A percentile compares a stretch with the other conserved stretches of the same genome.
phyloP scores from a whole-genome alignment of 2,797 vertebrate genomes.

The Enteromius treurensis region DNA sequence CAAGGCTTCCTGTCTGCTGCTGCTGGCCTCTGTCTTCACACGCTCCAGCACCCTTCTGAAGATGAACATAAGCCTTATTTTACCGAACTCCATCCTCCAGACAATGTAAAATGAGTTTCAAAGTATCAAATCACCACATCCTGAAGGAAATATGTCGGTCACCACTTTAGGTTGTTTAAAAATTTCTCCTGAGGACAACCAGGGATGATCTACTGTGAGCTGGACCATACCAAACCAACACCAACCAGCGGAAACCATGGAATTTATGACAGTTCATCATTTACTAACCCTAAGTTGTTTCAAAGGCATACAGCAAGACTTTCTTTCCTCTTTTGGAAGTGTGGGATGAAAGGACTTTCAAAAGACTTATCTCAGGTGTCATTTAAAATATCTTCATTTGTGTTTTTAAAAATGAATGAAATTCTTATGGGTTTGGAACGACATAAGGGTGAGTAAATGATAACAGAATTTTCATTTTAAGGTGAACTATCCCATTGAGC shows the following conservation, averaged over 20 bases:
- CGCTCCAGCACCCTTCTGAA: slow-evolving; percentile 66
- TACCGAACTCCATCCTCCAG: slow-evolving; percentile 9
- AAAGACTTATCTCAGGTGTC: neutral
- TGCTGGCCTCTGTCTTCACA: slow-evolving; percentile 64
- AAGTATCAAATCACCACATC: neutral
- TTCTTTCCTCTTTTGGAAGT: neutral
- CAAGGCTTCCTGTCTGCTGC: slow-evolving; percentile 63
- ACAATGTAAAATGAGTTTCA: neutral
- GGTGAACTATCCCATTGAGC: neutral
- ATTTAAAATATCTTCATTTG: neutral
- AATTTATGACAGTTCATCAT: neutral
- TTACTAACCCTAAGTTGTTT: neutral
- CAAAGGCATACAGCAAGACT: neutral
- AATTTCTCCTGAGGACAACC: neutral
- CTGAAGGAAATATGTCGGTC: neutral
- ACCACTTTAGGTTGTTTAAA: neutral
- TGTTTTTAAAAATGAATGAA: neutral
- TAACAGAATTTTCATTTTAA: neutral
- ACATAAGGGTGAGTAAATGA: neutral
- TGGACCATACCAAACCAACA: neutral
- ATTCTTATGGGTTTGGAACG: neutral
- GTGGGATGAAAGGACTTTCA: neutral
- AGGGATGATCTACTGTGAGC: neutral
- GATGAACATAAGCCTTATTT: slow-evolving; percentile 6
- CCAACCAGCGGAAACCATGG: neutral